These are phyloP conservation scores for Teleogryllus oceanicus DNA, from an alignment of 2,888 invertebrate genomes.

Conservation along the genomic window DNA sequence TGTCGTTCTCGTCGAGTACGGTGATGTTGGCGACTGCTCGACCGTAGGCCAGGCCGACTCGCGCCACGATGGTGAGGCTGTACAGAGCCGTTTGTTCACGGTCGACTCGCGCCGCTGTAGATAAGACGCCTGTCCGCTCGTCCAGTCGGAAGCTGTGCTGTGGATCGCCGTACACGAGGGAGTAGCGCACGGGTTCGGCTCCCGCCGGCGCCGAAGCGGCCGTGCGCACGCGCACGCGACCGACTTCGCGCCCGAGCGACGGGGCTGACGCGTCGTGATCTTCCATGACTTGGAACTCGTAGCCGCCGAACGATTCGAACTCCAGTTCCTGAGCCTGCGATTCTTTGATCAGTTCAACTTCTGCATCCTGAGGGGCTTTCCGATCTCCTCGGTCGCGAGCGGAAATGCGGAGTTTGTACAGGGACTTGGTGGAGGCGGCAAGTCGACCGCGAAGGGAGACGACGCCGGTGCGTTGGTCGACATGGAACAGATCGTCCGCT, in stretches of 20 bases:
- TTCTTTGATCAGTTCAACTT: constrained; percentile 75
- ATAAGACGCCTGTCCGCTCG: constrained; percentile 72
- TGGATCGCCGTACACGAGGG: constrained; percentile 77
- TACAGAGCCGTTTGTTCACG: constrained; percentile 76
- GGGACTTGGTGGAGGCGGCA: constrained; percentile 59
- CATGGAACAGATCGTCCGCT: constrained; percentile 72
- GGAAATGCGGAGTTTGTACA: constrained; percentile 71
- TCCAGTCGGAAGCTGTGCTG: constrained; percentile 76
- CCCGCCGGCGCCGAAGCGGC: constrained; percentile 39
- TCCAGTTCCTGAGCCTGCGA: constrained; percentile 68
- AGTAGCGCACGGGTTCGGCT: constrained; percentile 58
- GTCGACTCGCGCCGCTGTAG: constrained; percentile 75
- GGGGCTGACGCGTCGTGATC: constrained; percentile 64
- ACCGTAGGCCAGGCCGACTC: constrained; percentile 70
- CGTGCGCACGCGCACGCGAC: constrained; percentile 62
- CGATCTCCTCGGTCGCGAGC: constrained; percentile 79
- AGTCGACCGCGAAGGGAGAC: constrained; percentile 66
- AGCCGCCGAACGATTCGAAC: constrained; percentile 72
- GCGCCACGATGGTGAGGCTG: constrained; percentile 75
- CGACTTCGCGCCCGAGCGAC: constrained; percentile 69
- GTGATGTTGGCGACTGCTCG: constrained; percentile 76
- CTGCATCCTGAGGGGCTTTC: constrained; percentile 67
- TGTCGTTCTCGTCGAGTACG: constrained; percentile 86
- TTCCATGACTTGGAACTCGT: constrained; percentile 79
- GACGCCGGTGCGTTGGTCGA: constrained; percentile 75